Percentiles rank a stretch among this genome's conserved stretches.
phyloP scores from a whole-genome alignment of 2,797 vertebrate genomes.

The Falco berigora region DNA sequence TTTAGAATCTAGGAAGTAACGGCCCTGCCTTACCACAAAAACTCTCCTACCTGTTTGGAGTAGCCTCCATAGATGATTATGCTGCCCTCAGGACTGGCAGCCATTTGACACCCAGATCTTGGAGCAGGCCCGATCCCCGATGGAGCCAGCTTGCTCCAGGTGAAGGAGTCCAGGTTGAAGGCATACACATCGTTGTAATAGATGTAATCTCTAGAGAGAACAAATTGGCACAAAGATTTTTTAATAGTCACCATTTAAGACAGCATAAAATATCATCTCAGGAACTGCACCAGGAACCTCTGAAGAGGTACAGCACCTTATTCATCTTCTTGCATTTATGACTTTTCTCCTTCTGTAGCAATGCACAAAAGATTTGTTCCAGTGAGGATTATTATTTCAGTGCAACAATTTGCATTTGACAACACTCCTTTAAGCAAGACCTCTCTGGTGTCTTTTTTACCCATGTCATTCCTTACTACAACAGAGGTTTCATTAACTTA shows the following conservation, averaged over 20 bases:
- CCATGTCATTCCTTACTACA: background rate
- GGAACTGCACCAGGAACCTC: background rate
- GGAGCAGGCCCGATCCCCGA: slow-evolving; percentile 80
- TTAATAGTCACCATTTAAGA: background rate
- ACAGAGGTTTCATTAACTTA: background rate
- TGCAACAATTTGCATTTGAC: background rate
- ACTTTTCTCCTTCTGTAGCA: background rate
- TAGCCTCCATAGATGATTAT: slow-evolving; percentile 91
- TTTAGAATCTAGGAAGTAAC: background rate
- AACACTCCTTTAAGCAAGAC: background rate
- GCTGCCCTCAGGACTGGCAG: slow-evolving; percentile 77
- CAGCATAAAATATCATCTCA: background rate
- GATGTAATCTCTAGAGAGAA: slow-evolving; percentile 85
- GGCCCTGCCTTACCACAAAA: background rate
- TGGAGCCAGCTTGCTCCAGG: slow-evolving; percentile 83
- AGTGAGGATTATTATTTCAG: background rate
- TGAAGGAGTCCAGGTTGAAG: slow-evolving; percentile 88
- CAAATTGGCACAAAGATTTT: background rate
- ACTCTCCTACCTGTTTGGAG: slow-evolving; percentile 84
- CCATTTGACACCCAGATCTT: slow-evolving; percentile 89
- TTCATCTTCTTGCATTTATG: background rate
- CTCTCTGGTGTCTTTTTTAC: background rate
- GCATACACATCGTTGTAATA: slow-evolving; percentile 90
- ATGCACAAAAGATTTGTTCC: background rate
- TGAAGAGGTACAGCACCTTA: background rate